These are phyloP conservation scores for Coreius guichenoti DNA, from an alignment of 2,797 vertebrate species.

Conservation along the genomic window DNA sequence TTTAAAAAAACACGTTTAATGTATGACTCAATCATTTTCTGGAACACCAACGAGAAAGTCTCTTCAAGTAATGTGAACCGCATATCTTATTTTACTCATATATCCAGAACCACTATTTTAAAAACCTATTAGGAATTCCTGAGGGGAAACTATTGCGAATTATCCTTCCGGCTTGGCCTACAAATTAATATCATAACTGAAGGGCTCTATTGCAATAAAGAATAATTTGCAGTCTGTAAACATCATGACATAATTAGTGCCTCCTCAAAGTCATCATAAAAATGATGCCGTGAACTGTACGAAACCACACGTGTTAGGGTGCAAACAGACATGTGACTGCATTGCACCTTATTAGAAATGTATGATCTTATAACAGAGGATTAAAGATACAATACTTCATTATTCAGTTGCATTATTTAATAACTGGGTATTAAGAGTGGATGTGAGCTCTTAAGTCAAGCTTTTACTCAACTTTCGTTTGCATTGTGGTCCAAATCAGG, in stretches of 20 bases:
- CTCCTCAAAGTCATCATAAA: neutral
- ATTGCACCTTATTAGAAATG: neutral
- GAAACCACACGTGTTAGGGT: neutral
- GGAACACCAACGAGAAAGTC: neutral
- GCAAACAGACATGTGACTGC: neutral
- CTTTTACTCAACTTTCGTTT: neutral
- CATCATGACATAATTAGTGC: slow-evolving; percentile 3
- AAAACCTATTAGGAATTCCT: slow-evolving; percentile 14
- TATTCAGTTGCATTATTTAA: neutral
- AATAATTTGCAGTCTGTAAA: slow-evolving; percentile 9
- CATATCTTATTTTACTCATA: neutral
- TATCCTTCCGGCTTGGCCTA: neutral
- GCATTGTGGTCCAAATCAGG: slow-evolving; percentile 3
- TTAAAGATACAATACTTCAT: neutral
- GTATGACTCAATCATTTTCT: neutral
- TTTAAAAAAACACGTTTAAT: neutral
- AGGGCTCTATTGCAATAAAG: slow-evolving; percentile 4
- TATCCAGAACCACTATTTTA: slow-evolving; percentile 4
- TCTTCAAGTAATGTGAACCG: neutral
- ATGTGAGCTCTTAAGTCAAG: neutral
- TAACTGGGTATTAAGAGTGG: neutral
- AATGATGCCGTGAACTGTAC: neutral
- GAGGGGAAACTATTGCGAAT: neutral
- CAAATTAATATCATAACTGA: neutral
- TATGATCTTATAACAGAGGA: neutral